Evolutionary conservation across 1,140 invertebrate species (phyloP).

Genomic region (Drosophila pallidifrons): DNA sequence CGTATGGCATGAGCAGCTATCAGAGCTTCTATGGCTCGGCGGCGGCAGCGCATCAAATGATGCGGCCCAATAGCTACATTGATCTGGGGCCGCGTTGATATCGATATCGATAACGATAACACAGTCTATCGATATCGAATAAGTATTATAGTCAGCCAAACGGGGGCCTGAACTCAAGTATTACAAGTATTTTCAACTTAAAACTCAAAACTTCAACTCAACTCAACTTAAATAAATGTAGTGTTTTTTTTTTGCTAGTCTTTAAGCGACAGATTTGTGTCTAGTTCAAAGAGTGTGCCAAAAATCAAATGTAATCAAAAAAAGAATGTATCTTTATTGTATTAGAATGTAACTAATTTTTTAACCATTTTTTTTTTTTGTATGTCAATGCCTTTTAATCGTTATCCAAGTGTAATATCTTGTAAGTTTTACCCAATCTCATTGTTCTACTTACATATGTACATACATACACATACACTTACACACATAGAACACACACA

Average conservation of each 20-base stretch:
- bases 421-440: constrained; percentile 26
- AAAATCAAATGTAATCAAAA: not conserved
- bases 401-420: constrained; percentile 40
- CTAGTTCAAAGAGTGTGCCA: constrained; percentile 50
- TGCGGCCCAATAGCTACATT: constrained; percentile 81
- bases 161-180: constrained; percentile 56
- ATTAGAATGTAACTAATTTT: constrained; percentile 50
- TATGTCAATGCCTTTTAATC: constrained; percentile 26
- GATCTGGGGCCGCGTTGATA: constrained; percentile 77
- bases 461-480: constrained; percentile 11
- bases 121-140: not conserved
- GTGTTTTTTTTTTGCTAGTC: constrained; percentile 50
- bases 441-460: constrained; percentile 37
- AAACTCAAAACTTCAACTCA: constrained; percentile 24
- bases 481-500: not conserved
- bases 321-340: constrained; percentile 17
- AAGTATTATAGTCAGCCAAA: constrained; percentile 45
- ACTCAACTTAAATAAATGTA: constrained; percentile 11
- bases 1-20: constrained; percentile 77
- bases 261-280: constrained; percentile 29
- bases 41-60: constrained; percentile 78
- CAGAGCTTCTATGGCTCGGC: constrained; percentile 76
- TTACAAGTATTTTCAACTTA: constrained; percentile 70
- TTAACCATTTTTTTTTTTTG: constrained; percentile 30
- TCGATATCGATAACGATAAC: not conserved